Conservation (phyloP, 1,140 invertebrate species). For the Ylistrum balloti region DNA sequence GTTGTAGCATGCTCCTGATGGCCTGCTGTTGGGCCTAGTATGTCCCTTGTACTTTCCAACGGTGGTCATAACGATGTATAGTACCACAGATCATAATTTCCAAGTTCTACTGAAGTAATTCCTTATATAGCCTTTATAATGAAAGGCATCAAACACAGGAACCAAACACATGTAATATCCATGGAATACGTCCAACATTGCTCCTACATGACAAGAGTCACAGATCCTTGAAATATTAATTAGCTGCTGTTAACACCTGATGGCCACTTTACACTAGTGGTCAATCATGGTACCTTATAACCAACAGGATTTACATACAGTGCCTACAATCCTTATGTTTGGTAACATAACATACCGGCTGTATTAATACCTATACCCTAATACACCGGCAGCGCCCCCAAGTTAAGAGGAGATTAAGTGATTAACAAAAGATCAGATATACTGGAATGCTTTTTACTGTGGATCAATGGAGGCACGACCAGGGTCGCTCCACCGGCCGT, state of each 20-base stretch:
- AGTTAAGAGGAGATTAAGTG: slow-evolving; percentile 39
- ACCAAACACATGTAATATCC: neutral
- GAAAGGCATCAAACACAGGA: neutral
- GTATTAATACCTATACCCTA: slow-evolving; percentile 37
- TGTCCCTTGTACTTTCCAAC: neutral
- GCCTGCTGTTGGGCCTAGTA: neutral
- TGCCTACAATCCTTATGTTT: slow-evolving; percentile 13
- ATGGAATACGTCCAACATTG: neutral
- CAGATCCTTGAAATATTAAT: slow-evolving; percentile 35
- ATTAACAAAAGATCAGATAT: slow-evolving; percentile 40
- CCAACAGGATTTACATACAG: neutral
- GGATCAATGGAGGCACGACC: neutral
- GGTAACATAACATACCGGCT: slow-evolving; percentile 36
- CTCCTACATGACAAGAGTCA: slow-evolving; percentile 14
- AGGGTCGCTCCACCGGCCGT: neutral
- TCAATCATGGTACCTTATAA: neutral
- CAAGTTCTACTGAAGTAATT: neutral
- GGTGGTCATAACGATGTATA: neutral
- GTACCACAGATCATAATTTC: neutral
- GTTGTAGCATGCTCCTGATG: slow-evolving; percentile 1
- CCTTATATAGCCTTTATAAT: neutral
- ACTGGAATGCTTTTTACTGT: slow-evolving; percentile 20
- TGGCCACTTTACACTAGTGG: neutral
- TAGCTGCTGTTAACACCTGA: slow-evolving; percentile 33
- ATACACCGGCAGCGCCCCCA: slow-evolving; percentile 29